phyloP scores from a whole-genome alignment of 2,888 invertebrate species.

The Yponomeuta malinellus region DNA sequence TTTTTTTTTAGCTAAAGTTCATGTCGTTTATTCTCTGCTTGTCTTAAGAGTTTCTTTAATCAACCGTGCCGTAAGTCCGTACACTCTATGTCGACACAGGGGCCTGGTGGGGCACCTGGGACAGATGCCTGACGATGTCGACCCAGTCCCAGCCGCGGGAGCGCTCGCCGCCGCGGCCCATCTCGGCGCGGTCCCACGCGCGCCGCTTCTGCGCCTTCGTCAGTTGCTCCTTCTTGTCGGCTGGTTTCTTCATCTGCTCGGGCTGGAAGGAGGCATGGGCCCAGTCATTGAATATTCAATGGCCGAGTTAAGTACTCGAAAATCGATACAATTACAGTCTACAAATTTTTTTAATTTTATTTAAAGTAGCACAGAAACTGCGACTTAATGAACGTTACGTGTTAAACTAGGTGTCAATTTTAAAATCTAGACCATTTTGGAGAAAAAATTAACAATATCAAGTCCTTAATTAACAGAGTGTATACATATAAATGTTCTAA shows the following conservation, averaged over 20 bases:
- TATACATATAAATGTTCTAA: no score
- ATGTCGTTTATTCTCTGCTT: no score
- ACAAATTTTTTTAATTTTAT: no score
- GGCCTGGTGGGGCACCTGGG: conserved; percentile 76
- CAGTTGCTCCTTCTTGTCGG: conserved; percentile 85
- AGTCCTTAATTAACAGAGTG: no score
- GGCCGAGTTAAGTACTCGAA: no score
- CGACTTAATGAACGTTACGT: no score
- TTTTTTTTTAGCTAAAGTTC: no score
- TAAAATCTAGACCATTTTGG: no score
- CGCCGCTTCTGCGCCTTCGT: conserved; percentile 94
- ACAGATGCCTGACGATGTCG: conserved; percentile 96
- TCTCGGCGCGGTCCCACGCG: conserved; percentile 89
- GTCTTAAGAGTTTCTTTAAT: background rate
- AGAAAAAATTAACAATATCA: no score
- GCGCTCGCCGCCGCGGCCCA: conserved; percentile 83
- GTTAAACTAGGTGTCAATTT: no score
- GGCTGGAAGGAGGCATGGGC: conserved; percentile 28
- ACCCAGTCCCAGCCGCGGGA: conserved; percentile 97
- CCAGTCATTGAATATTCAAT: background rate
- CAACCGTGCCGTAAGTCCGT: background rate
- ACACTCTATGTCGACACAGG: conserved; percentile 14
- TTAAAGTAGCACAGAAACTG: no score
- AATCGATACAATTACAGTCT: no score
- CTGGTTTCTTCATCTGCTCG: conserved; percentile 69